Evolutionary conservation across 2,888 invertebrate genomes (phyloP).

Genomic region (Troides oblongomaculatus): DNA sequence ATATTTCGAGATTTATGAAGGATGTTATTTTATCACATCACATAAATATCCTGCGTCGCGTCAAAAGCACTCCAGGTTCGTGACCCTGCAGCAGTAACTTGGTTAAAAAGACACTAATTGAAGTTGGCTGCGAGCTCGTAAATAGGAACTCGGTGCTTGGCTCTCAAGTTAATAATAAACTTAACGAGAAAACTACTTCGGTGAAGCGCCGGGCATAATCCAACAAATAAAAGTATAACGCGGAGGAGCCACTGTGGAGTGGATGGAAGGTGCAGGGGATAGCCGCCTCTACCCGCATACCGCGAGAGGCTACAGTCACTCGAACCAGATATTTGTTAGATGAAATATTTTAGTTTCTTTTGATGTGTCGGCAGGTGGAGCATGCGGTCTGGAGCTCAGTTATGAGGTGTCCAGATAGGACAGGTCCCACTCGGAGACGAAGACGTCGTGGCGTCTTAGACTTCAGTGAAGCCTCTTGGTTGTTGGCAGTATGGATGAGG

Average conservation of each 20-base stretch:
- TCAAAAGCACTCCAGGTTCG: background rate
- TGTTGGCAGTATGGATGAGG: no score
- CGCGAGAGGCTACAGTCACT: background rate
- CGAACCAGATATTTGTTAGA: background rate
- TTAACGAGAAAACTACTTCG: slow-evolving; percentile 24
- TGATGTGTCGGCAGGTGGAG: slow-evolving; percentile 7
- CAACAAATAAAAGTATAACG: slow-evolving; percentile 26
- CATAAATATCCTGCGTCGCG: background rate
- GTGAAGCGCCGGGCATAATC: slow-evolving; percentile 18
- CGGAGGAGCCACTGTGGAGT: slow-evolving; percentile 7
- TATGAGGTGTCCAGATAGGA: no score
- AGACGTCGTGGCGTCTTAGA: no score
- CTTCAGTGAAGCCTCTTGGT: no score
- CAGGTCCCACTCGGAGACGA: no score
- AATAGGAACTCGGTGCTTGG: slow-evolving; percentile 14
- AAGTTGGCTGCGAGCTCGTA: slow-evolving; percentile 7
- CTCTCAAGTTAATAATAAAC: slow-evolving; percentile 29
- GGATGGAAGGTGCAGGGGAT: slow-evolving; percentile 12
- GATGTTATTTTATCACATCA: background rate
- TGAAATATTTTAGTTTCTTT: slow-evolving; percentile 9
- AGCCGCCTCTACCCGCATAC: slow-evolving; percentile 1
- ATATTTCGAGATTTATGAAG: no score
- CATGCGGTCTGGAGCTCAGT: no score
- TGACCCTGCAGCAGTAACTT: slow-evolving; percentile 4
- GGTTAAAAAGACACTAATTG: slow-evolving; percentile 24